A percentile compares a stretch with the other conserved stretches of the same genome.
Evolutionary conservation across 2,797 vertebrate species (phyloP).

Genomic region (Xerus rutilus): DNA sequence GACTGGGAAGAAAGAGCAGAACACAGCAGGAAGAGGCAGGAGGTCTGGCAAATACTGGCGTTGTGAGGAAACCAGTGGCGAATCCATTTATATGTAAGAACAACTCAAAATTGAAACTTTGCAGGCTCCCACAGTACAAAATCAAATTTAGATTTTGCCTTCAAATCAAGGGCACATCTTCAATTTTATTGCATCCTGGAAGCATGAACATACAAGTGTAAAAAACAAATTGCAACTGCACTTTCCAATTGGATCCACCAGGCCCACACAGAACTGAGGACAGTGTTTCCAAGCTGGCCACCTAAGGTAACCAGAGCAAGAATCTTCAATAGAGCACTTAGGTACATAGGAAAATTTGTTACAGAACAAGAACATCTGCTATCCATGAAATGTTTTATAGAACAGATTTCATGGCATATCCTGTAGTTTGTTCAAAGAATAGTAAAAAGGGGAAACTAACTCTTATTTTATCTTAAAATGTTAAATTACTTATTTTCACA

Average conservation of each 20-base stretch:
- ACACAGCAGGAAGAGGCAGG: not conserved
- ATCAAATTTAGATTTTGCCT: not conserved
- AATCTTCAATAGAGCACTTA: not conserved
- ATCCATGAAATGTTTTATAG: not conserved
- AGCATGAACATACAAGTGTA: not conserved
- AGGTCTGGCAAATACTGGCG: not conserved
- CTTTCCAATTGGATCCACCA: not conserved
- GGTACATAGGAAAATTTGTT: not conserved
- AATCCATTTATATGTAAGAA: not conserved
- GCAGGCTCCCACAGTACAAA: not conserved
- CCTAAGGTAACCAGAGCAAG: not conserved
- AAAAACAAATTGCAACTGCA: not conserved
- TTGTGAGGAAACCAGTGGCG: not conserved
- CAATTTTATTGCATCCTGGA: not conserved
- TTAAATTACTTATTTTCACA: not conserved
- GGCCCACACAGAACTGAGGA: not conserved
- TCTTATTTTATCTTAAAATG: not conserved
- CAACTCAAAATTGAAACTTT: not conserved
- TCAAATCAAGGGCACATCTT: not conserved
- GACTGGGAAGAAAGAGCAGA: not conserved
- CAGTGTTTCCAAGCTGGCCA: no score
- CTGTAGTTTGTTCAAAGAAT: not conserved
- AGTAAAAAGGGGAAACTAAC: not conserved
- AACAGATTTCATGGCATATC: not conserved
- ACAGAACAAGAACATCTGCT: not conserved